These are phyloP conservation scores for Watsonalla binaria DNA, from an alignment of 2,888 invertebrate species.

Conservation along the genomic window DNA sequence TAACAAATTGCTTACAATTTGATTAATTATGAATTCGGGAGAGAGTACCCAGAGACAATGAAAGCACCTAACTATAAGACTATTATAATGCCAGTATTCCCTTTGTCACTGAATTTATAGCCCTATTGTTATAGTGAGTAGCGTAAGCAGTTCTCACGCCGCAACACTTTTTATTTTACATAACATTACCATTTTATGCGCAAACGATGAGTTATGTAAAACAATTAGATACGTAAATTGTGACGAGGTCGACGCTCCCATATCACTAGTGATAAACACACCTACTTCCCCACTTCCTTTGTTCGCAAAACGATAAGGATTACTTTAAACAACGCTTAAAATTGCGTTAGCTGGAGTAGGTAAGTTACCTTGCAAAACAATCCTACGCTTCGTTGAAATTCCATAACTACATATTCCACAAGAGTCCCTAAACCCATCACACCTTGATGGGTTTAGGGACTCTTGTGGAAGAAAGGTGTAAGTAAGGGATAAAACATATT, in stretches of 20 bases:
- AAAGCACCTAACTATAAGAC: not conserved
- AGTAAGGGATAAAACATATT: too few relatives aligned
- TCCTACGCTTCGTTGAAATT: too few relatives aligned
- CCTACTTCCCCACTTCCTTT: slow-evolving; percentile 47
- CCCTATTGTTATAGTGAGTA: not conserved
- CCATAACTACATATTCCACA: too few relatives aligned
- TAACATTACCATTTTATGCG: not conserved
- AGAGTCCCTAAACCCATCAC: too few relatives aligned
- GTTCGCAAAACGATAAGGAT: slow-evolving; percentile 31
- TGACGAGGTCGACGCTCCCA: slow-evolving; percentile 39
- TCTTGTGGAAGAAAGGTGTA: too few relatives aligned
- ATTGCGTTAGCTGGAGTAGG: slow-evolving; percentile 6
- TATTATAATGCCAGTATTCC: not conserved
- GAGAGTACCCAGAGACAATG: not conserved
- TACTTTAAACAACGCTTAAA: slow-evolving; percentile 13
- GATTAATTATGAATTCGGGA: too few relatives aligned
- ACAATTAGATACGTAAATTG: slow-evolving; percentile 14
- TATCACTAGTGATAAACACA: slow-evolving; percentile 41
- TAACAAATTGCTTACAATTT: too few relatives aligned
- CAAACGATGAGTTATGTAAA: slow-evolving; percentile 2
- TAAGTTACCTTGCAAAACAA: slow-evolving; percentile 1
- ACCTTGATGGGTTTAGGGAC: too few relatives aligned
- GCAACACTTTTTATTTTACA: not conserved
- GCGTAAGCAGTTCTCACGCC: not conserved
- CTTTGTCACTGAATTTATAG: not conserved